A percentile compares a stretch with the other conserved stretches of the same genome.
Conservation (phyloP, 2,113 vertebrate species). For the Podilymbus podiceps region DNA sequence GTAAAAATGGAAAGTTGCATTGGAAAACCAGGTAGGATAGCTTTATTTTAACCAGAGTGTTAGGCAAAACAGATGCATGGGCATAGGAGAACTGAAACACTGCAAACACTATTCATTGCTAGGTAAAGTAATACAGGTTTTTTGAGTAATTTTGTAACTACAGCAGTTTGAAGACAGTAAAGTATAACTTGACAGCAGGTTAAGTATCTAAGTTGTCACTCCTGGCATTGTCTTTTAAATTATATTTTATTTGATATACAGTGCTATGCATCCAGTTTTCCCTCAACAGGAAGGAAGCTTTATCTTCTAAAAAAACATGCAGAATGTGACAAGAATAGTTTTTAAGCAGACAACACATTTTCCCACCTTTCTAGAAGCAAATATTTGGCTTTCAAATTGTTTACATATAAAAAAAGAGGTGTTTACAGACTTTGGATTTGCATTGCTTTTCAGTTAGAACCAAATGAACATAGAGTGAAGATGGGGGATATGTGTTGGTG, state of each 20-base stretch:
- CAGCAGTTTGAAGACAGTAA: neutral
- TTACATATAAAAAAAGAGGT: neutral
- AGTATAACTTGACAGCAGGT: neutral
- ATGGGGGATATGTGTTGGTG: neutral
- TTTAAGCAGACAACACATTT: neutral
- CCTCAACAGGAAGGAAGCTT: neutral
- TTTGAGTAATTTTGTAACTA: neutral
- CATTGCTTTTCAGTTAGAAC: neutral
- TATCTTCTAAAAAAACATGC: neutral
- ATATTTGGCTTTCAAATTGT: neutral
- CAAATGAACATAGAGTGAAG: neutral
- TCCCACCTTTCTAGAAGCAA: neutral
- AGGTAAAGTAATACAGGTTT: neutral
- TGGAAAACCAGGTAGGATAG: neutral
- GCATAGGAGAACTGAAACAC: neutral
- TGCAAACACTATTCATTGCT: neutral
- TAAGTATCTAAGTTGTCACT: neutral
- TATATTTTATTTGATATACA: neutral
- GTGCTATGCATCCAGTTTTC: neutral
- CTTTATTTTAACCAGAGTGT: neutral
- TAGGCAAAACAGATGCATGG: neutral
- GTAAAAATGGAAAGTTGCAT: neutral
- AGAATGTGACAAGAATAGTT: neutral
- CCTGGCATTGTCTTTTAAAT: neutral
- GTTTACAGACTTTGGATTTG: neutral